Base-by-base conservation (phyloP, 2,113 vertebrate genomes). In the Festucalex cinctus region DNA sequence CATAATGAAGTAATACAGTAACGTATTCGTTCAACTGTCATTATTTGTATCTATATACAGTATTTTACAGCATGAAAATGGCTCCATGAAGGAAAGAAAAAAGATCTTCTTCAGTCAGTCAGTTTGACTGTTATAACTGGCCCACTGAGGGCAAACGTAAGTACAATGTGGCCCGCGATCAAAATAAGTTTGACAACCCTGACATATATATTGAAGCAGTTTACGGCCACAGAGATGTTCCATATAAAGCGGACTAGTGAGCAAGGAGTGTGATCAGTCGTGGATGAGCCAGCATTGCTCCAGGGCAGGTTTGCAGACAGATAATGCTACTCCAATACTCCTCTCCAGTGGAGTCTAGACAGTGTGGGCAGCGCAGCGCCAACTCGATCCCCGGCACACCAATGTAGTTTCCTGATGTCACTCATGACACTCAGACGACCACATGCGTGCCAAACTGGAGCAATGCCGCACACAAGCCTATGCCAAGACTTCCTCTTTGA, bases 301-400 rank as follows among this genome's bases (percentile, higher is more conserved):
- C 19, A 24, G 74, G 80, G 73, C 80, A 83, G 72, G 79, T 78
- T 83, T 78, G 67, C 54, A 81, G 82, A 44, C 81, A 32, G 69
- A 71, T 75, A 81, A 67, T 70, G 68, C 54, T 69, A 36, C 68
- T 79, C 69, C 63, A 66, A 73, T 58, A 75, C 68, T 80, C 67
- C 82, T 24, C 60, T 65, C 77, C 72, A 71, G 74, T 69, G 43
- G 70, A 76, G 82, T 77, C 73, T 79, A 85, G 80, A 80, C 83
- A 66, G 77, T 69, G 78, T 73, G 71, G 74, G 79, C 78, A 82
- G 75, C 22, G 22, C 14, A 66, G 70, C 64, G 57, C 36, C 75
- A 74, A 53, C 67, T 60, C 60, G 66, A 76, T 70, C 60, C 66
- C 58, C 54, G 46, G 70, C 66, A 69, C 65, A 69, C 63, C 22